A percentile compares a stretch with the other conserved stretches of the same genome.
Conservation (phyloP, 2,113 vertebrate genomes). For the Lagopus leucura region DNA sequence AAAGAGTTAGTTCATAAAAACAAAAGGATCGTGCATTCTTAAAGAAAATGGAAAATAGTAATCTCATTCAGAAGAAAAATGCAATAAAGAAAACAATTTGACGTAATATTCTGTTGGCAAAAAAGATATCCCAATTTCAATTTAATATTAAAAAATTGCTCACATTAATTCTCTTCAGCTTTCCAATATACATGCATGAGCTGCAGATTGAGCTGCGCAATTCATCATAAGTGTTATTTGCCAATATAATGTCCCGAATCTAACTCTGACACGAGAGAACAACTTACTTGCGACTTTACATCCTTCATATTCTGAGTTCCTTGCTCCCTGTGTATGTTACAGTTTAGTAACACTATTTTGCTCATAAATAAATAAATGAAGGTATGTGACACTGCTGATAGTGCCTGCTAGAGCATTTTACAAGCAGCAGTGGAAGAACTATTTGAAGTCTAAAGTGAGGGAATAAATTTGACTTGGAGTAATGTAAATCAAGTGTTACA, state of each 20-base stretch:
- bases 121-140: constrained; percentile 73
- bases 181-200: constrained; percentile 75
- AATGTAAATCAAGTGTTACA: not conserved
- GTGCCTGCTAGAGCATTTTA: not conserved
- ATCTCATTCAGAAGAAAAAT: constrained; percentile 68
- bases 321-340: not conserved
- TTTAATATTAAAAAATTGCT: constrained; percentile 74
- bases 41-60: constrained; percentile 68
- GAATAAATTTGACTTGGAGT: not conserved
- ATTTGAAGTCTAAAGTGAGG: not conserved
- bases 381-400: not conserved
- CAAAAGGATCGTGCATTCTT: constrained; percentile 56
- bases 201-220: constrained; percentile 66
- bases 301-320: constrained; percentile 11
- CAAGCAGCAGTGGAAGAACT: not conserved
- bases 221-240: constrained; percentile 70
- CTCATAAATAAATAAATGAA: not conserved
- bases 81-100: constrained; percentile 69
- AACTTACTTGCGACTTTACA: constrained; percentile 59
- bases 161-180: constrained; percentile 69
- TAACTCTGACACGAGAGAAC: constrained; percentile 59
- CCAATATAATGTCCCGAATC: constrained; percentile 59
- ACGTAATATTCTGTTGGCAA: constrained; percentile 67
- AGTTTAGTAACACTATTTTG: not conserved
- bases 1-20: constrained; percentile 42